Evolutionary conservation across 2,113 vertebrate genomes (phyloP).

Genomic region (Anas platyrhynchos): DNA sequence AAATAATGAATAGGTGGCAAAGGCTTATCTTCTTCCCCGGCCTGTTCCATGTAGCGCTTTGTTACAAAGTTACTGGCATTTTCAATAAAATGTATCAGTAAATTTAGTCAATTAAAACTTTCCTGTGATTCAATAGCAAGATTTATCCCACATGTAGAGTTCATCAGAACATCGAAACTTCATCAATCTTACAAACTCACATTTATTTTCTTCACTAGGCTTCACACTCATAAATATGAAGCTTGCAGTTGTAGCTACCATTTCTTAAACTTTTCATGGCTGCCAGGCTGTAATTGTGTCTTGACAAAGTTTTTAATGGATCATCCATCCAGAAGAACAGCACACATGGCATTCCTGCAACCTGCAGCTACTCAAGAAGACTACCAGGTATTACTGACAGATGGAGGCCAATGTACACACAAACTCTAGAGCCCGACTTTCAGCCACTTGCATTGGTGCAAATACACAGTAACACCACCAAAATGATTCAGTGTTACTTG

Average conservation of each 20-base stretch:
- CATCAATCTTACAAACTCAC: neutral
- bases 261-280: neutral
- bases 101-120: conserved; percentile 31
- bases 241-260: neutral
- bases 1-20: conserved; percentile 3
- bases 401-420: neutral
- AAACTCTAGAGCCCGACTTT: neutral
- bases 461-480: fast-evolving
- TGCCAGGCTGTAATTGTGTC: neutral
- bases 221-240: neutral
- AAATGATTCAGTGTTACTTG: neutral
- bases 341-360: fast-evolving
- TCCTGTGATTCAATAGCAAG: neutral
- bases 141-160: neutral
- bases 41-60: neutral
- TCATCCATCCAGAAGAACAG: neutral
- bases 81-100: neutral
- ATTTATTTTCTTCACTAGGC: neutral
- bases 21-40: conserved; percentile 21
- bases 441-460: neutral
- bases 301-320: neutral
- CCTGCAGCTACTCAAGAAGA: neutral
- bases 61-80: neutral
- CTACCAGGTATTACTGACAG: neutral
- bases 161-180: neutral